Evolutionary conservation across 2,797 vertebrate species (phyloP).

Genomic region (Ispidina lecontei): DNA sequence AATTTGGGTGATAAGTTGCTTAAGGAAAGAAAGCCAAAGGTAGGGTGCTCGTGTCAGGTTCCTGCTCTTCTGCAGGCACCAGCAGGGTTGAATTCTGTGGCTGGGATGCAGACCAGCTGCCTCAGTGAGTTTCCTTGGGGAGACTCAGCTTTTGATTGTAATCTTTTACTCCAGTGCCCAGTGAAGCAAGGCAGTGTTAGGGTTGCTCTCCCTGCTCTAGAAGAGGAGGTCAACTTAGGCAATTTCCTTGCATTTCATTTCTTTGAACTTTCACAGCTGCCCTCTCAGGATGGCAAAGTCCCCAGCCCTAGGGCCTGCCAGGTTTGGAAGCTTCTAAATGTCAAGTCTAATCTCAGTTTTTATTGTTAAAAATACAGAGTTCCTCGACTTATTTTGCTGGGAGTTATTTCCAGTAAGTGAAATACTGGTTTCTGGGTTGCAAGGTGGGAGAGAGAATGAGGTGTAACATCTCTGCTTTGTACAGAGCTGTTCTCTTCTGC

Average conservation of each 20-base stretch:
- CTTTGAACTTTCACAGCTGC: slow-evolving; percentile 16
- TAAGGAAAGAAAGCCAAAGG: not conserved
- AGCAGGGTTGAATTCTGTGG: not conserved
- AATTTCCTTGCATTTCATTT: slow-evolving; percentile 37
- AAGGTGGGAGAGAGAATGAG: not conserved
- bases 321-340: slow-evolving; percentile 31
- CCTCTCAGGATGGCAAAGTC: not conserved
- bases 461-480: not conserved
- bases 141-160: not conserved
- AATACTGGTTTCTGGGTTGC: not conserved
- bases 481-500: not conserved
- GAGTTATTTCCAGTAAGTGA: not conserved
- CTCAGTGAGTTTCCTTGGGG: not conserved
- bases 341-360: slow-evolving; percentile 18
- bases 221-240: not conserved
- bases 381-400: not conserved
- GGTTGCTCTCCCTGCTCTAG: not conserved
- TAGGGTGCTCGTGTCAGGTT: not conserved
- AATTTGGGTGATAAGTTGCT: slow-evolving; percentile 12
- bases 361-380: not conserved
- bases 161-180: slow-evolving; percentile 3
- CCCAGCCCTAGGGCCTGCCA: not conserved
- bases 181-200: not conserved
- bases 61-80: not conserved
- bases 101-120: not conserved